Percentiles rank a stretch among this genome's conserved stretches.
phyloP scores from a whole-genome alignment of 2,113 vertebrate species.

The Campylorhamphus procurvoides region DNA sequence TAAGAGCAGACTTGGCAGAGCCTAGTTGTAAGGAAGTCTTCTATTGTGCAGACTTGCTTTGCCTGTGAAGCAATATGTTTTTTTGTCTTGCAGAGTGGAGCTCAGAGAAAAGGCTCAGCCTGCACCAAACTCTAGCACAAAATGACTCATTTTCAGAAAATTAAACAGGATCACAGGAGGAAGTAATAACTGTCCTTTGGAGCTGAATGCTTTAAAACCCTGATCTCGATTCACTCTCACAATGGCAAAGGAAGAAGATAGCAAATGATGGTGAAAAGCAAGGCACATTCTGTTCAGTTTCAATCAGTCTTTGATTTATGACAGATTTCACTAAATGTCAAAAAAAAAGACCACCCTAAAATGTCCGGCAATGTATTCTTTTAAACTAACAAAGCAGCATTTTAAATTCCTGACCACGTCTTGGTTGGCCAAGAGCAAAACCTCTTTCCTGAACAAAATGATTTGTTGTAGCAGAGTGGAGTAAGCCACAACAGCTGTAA shows the following conservation, averaged over 20 bases:
- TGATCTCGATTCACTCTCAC: slow-evolving; percentile 3
- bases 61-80: slow-evolving; percentile 45
- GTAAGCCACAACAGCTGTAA: slow-evolving; percentile 55
- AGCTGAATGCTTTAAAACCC: not conserved
- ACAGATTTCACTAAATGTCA: slow-evolving; percentile 17
- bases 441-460: slow-evolving; percentile 42
- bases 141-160: slow-evolving; percentile 61
- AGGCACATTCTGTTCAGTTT: slow-evolving; percentile 28
- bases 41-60: slow-evolving; percentile 64
- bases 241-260: not conserved
- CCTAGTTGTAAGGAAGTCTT: slow-evolving; percentile 44
- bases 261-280: not conserved
- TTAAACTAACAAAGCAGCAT: slow-evolving; percentile 27
- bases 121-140: slow-evolving; percentile 39
- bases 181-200: slow-evolving; percentile 29
- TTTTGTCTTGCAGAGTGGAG: slow-evolving; percentile 18
- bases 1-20: slow-evolving; percentile 51
- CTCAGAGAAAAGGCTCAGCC: slow-evolving; percentile 20
- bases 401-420: slow-evolving; percentile 34
- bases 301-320: slow-evolving; percentile 14
- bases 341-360: not conserved
- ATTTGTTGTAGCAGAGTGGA: slow-evolving; percentile 39
- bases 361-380: not conserved
- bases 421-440: slow-evolving; percentile 23
- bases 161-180: slow-evolving; percentile 43